Evolutionary conservation across 2,888 invertebrate species (phyloP), one percentile per base, ranked within the genome.

Genomic region (Epinotia brunnichana): DNA sequence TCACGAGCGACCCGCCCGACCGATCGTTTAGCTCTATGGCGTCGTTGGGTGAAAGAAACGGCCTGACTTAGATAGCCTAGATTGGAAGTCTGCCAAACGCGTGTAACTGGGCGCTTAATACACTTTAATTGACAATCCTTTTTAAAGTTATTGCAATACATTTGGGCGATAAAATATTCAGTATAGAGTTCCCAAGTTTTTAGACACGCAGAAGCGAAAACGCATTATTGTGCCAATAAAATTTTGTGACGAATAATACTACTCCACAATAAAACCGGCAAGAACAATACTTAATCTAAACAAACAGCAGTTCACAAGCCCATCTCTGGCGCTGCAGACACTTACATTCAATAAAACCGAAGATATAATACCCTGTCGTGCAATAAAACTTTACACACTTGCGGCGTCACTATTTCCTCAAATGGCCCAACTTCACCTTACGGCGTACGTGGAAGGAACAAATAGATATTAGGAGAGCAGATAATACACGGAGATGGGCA

Each of bases 381-480:
- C 68, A 24, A 63, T 73, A 73, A 73, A 73, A 73, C 57, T 51
- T 63, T 59, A 69, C 41, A 41, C 73, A n/a, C 13, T 73, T 56
- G 41, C 57, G 44, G 41, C 57, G 44, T 53, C 39, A 60, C 81
- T 81, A 78, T 81, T 80, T 74, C 68, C 74, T 74, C 69, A 74
- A 80, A 82, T 77, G 78, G 79, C 76, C 73, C 59, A 80, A 82
- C 77, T 81, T 79, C 69, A 63, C 56, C 39, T 7, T 7, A 54
- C 19, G 51, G n/a, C 24, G 53, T 44, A 71, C 44, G 66, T 61
- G 71, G 53, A 57, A 17, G 39, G 39, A 19, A 48, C 19, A 29
- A 57, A 64, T 70, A 39, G 51, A 39, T 17, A 66, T 60, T 44
- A 70, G 64, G 60, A 64, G 60, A 19, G 44, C 56, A 56, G 69